phyloP scores from a whole-genome alignment of 2,113 vertebrate genomes.

The Corapipo altera region DNA sequence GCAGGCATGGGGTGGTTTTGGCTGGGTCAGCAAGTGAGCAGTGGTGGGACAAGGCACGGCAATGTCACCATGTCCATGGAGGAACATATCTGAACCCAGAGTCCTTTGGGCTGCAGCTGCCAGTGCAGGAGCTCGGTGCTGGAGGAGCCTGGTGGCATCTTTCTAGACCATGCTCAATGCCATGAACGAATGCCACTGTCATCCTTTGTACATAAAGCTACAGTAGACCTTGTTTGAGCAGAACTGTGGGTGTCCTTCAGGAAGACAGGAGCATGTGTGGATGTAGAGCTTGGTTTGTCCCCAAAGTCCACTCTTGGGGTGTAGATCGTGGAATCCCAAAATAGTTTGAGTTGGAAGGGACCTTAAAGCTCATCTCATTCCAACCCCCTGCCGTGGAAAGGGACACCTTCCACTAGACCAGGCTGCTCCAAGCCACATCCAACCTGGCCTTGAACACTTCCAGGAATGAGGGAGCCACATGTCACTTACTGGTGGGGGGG shows the following conservation, averaged over 20 bases:
- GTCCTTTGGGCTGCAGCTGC: background rate
- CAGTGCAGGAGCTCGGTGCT: background rate
- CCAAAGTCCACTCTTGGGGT: background rate
- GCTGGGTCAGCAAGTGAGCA: background rate
- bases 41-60: background rate
- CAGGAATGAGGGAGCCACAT: background rate
- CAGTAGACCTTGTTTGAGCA: background rate
- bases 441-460: background rate
- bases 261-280: background rate
- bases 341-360: background rate
- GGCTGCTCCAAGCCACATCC: background rate
- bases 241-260: background rate
- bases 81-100: accelerated
- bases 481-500: background rate
- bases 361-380: background rate
- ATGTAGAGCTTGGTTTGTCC: background rate
- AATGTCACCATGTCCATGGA: accelerated
- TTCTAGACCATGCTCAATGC: background rate
- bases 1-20: background rate
- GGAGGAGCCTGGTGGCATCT: background rate
- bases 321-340: background rate
- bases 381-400: too few species aligned
- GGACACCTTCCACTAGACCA: background rate
- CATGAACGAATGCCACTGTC: background rate
- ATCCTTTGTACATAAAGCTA: background rate